Evolutionary conservation across 2,888 invertebrate genomes (phyloP), one percentile per base, ranked within the genome.

Genomic region (Leptopilina myrica): DNA sequence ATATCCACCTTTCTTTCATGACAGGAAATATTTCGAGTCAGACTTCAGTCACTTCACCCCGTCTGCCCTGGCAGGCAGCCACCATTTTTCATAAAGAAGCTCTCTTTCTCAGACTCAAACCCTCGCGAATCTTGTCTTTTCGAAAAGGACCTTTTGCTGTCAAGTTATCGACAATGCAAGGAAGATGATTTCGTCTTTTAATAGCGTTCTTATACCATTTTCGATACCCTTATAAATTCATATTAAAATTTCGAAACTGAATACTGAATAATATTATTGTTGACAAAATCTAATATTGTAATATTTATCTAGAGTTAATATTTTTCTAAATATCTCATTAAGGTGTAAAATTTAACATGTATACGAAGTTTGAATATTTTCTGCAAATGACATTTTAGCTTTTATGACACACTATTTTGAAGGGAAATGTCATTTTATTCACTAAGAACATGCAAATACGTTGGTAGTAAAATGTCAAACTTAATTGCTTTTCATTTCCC

Each of bases 71-170:
- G 67, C 76, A 80, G 83, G 76, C 82, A 81, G 80, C 76, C 76
- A 80, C 79, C 82, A 81, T 83, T 82, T 83, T 83, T 83, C 83
- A 83, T 82, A 81, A 79, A 79, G 56, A 14, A n/a, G 5, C 5
- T 56, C 33, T 59, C 20, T 1, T 20, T 20, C 20, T 20, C 56
- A 56, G 40, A 49, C 20, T 20, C 56, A 56, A 56, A 49, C 49
- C 73, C 73, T 56, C 56, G n/a, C 33, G n/a, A 73, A 26, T 40
- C 8, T 53, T 40, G 56, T 33, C 73, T 56, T 73, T 73, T 40
- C 73, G 11, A 59, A 73, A 73, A 56, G 73, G 33, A 73, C 56
- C 26, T 56, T 26, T 56, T 20, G n/a, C 56, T 81, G 83, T 80
- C 78, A 80, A 82, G 78, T 79, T 78, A 81, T 81, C 81, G 81